These are phyloP conservation scores for Sebastes cheni DNA, from an alignment of 2,797 vertebrate species.

Conservation along the genomic window DNA sequence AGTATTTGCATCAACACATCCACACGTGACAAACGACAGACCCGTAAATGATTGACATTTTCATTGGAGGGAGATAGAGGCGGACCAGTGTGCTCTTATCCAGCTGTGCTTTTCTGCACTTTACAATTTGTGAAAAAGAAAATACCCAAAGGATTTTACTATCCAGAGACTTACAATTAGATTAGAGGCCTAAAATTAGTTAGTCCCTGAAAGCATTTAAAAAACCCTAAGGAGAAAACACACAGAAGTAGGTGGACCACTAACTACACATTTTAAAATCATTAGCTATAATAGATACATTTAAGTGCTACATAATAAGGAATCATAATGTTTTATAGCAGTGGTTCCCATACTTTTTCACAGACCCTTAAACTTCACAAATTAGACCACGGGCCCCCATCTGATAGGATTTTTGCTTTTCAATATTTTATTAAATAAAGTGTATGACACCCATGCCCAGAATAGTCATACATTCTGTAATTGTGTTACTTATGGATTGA, in stretches of 20 bases:
- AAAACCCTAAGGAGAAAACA: slow-evolving; percentile 15
- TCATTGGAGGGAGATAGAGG: slow-evolving; percentile 27
- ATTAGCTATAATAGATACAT: neutral
- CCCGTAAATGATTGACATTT: slow-evolving; percentile 50
- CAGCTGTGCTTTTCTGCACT: slow-evolving; percentile 45
- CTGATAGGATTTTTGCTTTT: no score
- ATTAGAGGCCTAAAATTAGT: slow-evolving; percentile 37
- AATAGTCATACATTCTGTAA: no score
- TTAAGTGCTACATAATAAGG: neutral
- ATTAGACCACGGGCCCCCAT: no score
- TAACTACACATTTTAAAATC: neutral
- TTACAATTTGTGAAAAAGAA: slow-evolving; percentile 1
- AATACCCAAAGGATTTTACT: slow-evolving; percentile 35
- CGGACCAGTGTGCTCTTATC: slow-evolving; percentile 14
- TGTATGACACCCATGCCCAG: no score
- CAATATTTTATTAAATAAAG: no score
- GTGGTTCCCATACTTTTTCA: no score
- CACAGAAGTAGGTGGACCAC: slow-evolving; percentile 20
- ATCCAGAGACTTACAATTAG: slow-evolving; percentile 24
- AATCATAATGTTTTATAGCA: neutral
- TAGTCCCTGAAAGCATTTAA: neutral
- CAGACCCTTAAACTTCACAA: no score
- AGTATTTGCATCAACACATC: slow-evolving; percentile 11
- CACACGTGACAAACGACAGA: neutral
- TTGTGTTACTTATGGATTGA: no score